Base-by-base conservation (phyloP, 2,888 invertebrate genomes). In the Melanostoma mellinum region DNA sequence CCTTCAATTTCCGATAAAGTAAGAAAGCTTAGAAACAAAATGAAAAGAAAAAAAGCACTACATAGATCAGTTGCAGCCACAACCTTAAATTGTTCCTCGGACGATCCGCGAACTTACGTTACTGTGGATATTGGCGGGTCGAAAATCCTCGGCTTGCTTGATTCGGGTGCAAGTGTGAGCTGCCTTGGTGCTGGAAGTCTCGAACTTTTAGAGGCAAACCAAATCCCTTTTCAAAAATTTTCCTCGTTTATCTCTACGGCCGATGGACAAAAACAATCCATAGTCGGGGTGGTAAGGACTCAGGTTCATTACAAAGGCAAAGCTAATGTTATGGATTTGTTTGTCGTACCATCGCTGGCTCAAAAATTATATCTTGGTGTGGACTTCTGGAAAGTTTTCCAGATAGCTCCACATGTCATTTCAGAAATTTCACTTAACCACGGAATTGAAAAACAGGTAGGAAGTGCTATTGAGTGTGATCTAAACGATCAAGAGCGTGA, bases 301-400 rank as follows among this genome's bases (percentile, higher is more conserved):
- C n/a, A 35, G 10, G 8, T 55, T 33, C 5, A 6, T 33, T 55
- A 55, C 36, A 20, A 38, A 36, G 55, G 55, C 6, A 55, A 33
- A 35, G 10, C 36, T 1, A 38, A 55, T 2, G 36, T 33, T 2
- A 36, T 55, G 20, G 20, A 55, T 55, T 6, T 55, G 33, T 55
- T 38, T 9, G n/a, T 55, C 20, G 20, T 55, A 4, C 55, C 55
- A 10, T 55, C 55, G 1, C 8, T 55, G 6, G 20, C 10, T 2
- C 55, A 55, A 3, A 3, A 36, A 1, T 6, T 55, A n/a, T 36
- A 36, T 9, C 20, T 55, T 3, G 53, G 53, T 10, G 53, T 55
- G 3, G 53, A 55, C 20, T 55, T 55, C 5, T 10, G 53, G 53
- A n/a, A 6, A 36, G 6, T 32, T 55, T 55, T 55, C n/a, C 36